These are phyloP conservation scores for Odontocerum albicorne DNA, from an alignment of 2,888 invertebrate species.

Conservation along the genomic window DNA sequence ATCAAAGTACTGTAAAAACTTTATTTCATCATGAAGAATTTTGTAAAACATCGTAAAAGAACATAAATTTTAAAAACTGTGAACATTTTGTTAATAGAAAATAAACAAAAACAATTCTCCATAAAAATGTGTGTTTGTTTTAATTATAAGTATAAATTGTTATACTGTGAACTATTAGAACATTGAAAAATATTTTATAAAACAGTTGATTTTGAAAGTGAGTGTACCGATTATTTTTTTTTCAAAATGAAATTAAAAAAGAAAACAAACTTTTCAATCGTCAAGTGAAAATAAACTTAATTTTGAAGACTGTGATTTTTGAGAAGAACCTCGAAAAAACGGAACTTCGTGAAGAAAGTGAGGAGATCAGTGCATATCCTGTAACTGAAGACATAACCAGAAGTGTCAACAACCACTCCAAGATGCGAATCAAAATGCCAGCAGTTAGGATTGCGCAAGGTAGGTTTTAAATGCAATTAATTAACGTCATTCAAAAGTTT, in stretches of 20 bases:
- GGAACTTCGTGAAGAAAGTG: not conserved
- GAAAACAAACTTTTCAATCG: not conserved
- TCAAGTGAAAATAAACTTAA: not conserved
- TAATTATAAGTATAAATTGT: too few relatives aligned
- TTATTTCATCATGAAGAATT: slow-evolving; percentile 16
- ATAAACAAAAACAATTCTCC: too few relatives aligned
- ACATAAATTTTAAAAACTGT: too few relatives aligned
- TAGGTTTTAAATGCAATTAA: too few relatives aligned
- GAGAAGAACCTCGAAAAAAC: slow-evolving; percentile 51
- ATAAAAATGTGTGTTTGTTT: too few relatives aligned
- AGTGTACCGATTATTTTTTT: too few relatives aligned
- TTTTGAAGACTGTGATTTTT: not conserved
- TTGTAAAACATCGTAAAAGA: slow-evolving; percentile 18
- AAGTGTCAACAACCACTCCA: slow-evolving; percentile 47
- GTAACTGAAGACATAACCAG: slow-evolving; percentile 24
- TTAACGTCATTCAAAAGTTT: too few relatives aligned
- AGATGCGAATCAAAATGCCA: slow-evolving; percentile 98
- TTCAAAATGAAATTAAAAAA: not conserved
- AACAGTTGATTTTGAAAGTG: too few relatives aligned
- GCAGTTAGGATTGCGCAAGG: slow-evolving; percentile 97
- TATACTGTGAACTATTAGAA: too few relatives aligned
- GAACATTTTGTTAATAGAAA: too few relatives aligned
- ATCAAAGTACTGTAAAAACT: too few relatives aligned
- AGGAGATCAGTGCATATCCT: slow-evolving; percentile 5
- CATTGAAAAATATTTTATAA: too few relatives aligned